Percentiles rank a stretch among this genome's conserved stretches.
These are phyloP conservation scores for Atethmia centrago DNA, from an alignment of 2,888 invertebrate genomes.

Conservation along the genomic window DNA sequence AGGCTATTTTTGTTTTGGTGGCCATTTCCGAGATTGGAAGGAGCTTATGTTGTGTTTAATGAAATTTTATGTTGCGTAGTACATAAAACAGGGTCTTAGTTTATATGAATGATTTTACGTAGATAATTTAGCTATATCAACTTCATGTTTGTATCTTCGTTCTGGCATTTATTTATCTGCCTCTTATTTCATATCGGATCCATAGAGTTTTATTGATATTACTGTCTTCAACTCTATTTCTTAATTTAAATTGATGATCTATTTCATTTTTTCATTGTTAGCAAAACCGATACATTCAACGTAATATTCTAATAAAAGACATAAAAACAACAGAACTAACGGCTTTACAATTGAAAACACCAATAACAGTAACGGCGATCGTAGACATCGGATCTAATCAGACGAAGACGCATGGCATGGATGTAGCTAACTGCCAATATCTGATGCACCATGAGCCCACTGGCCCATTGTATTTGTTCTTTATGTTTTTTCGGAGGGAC, in stretches of 20 bases:
- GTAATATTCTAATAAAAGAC: conserved; percentile 61
- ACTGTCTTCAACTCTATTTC: not conserved
- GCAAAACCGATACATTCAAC: not conserved
- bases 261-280: conserved; percentile 22
- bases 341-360: conserved; percentile 82
- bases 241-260: conserved; percentile 29
- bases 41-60: conserved; percentile 72
- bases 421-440: conserved; percentile 89
- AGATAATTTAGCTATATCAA: conserved; percentile 22
- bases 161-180: conserved; percentile 7
- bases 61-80: conserved; percentile 65
- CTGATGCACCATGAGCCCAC: conserved; percentile 85
- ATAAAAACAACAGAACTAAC: conserved; percentile 65
- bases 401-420: conserved; percentile 82
- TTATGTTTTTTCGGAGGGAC: conserved; percentile 89
- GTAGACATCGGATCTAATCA: conserved; percentile 81
- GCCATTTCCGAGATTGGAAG: conserved; percentile 84
- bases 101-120: conserved; percentile 49
- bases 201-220: not conserved
- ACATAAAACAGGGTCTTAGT: conserved; percentile 51
- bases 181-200: not conserved
- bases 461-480: conserved; percentile 88
- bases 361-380: conserved; percentile 72
- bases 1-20: conserved; percentile 87
- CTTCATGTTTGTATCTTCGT: not conserved